phyloP scores from a whole-genome alignment of 2,113 vertebrate genomes.

The Phylloscopus trochiloides region DNA sequence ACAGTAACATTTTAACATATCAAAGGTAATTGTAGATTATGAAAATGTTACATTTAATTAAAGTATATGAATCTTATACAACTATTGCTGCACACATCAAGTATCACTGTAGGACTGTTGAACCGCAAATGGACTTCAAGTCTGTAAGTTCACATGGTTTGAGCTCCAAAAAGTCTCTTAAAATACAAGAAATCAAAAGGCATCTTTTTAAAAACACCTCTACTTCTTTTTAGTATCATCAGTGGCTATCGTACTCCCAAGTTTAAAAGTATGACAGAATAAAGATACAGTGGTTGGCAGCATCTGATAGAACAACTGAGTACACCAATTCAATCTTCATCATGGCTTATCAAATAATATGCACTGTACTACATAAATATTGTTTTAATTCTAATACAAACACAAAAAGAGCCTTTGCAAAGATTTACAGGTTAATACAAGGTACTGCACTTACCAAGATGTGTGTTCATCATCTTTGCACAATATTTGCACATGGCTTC shows the following conservation, averaged over 20 bases:
- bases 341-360: not conserved
- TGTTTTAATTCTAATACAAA: not conserved
- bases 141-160: not conserved
- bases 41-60: not conserved
- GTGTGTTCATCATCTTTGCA: conserved; percentile 94
- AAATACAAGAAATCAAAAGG: not conserved
- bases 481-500: conserved; percentile 99
- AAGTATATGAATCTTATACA: not conserved
- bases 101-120: not conserved
- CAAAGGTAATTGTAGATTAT: not conserved
- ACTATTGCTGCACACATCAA: not conserved
- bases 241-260: not conserved
- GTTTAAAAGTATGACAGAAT: not conserved
- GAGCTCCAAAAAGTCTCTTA: not conserved
- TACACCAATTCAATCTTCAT: not conserved
- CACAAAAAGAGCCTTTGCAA: not conserved
- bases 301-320: not conserved
- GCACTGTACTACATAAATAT: not conserved
- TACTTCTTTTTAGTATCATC: not conserved
- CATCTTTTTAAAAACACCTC: not conserved
- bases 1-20: not conserved
- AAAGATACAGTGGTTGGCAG: not conserved
- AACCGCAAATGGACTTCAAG: not conserved
- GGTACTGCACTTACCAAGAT: conserved; percentile 85
- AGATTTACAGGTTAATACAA: not conserved